Conservation (phyloP, 2,888 invertebrate species). For the Thera britannica region DNA sequence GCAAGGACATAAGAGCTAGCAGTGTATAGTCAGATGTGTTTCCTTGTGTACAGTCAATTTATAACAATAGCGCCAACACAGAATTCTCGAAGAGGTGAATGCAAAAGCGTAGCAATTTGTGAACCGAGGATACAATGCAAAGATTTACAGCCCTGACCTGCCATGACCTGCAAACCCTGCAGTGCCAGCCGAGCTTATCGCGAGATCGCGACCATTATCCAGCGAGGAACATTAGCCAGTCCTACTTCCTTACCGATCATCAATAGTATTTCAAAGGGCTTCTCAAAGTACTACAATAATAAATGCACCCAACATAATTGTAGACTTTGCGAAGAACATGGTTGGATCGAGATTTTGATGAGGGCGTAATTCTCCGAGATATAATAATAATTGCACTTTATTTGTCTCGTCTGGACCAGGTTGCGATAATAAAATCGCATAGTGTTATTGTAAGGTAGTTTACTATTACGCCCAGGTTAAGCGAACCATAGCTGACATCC, state of each 20-base stretch:
- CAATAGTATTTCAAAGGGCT: not conserved
- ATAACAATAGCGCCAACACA: slow-evolving; percentile 2
- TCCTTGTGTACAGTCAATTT: too few relatives aligned
- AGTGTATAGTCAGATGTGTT: too few relatives aligned
- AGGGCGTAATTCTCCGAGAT: too few relatives aligned
- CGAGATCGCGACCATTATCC: slow-evolving; percentile 27
- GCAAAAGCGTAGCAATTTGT: slow-evolving; percentile 18
- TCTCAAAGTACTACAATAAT: not conserved
- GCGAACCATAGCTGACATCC: not conserved
- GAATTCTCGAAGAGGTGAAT: slow-evolving; percentile 8
- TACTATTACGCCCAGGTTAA: not conserved
- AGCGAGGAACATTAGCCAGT: slow-evolving; percentile 1
- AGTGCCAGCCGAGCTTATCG: slow-evolving; percentile 37
- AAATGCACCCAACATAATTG: too few relatives aligned
- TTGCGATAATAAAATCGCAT: too few relatives aligned
- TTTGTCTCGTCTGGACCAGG: too few relatives aligned
- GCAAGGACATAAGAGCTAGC: too few relatives aligned
- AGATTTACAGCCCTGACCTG: slow-evolving; percentile 38
- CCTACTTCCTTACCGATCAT: slow-evolving; percentile 13
- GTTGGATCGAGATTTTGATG: too few relatives aligned
- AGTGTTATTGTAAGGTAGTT: not conserved
- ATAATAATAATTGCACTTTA: too few relatives aligned
- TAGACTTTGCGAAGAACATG: too few relatives aligned
- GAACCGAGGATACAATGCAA: slow-evolving; percentile 27
- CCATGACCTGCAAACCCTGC: slow-evolving; percentile 30